Conservation (phyloP, 1,140 invertebrate species). For the Drosophila grimshawi region DNA sequence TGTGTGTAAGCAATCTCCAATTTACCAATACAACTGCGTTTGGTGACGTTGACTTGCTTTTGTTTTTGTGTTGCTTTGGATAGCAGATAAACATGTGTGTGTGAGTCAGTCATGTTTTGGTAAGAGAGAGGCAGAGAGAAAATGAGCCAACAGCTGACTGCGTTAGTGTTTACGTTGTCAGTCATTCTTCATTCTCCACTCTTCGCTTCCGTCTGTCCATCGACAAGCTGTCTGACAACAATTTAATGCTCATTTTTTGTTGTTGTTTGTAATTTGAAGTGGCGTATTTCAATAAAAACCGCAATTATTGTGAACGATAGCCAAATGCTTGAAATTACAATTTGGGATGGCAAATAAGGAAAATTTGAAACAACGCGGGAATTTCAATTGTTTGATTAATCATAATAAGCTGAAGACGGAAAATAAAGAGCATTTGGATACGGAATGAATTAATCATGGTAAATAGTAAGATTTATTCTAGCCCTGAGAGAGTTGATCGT, state of each 20-base stretch:
- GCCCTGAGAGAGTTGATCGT: background rate
- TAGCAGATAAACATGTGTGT: conserved; percentile 20
- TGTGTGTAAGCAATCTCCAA: conserved; percentile 8
- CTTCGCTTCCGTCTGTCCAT: background rate
- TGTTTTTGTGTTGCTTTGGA: conserved; percentile 16
- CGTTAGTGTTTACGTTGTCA: background rate
- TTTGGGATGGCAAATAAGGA: background rate
- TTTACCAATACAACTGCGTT: conserved; percentile 19
- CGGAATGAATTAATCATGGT: no score
- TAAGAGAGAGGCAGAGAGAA: background rate
- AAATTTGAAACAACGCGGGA: background rate
- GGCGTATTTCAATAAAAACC: no score
- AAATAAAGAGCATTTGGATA: no score
- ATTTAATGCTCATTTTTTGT: background rate
- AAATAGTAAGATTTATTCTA: no score
- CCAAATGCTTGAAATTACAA: conserved; percentile 19
- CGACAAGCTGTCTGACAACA: background rate
- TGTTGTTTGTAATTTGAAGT: no score
- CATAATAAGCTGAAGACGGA: no score
- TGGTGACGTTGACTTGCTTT: conserved; percentile 1
- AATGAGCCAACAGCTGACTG: conserved; percentile 30
- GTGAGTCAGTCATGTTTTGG: conserved; percentile 1
- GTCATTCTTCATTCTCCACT: background rate
- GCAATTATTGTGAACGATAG: conserved; percentile 12
- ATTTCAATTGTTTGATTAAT: conserved; percentile 13